These are phyloP conservation scores for Hypotaenidia philippensis DNA, from an alignment of 2,797 vertebrate genomes.

Conservation along the genomic window DNA sequence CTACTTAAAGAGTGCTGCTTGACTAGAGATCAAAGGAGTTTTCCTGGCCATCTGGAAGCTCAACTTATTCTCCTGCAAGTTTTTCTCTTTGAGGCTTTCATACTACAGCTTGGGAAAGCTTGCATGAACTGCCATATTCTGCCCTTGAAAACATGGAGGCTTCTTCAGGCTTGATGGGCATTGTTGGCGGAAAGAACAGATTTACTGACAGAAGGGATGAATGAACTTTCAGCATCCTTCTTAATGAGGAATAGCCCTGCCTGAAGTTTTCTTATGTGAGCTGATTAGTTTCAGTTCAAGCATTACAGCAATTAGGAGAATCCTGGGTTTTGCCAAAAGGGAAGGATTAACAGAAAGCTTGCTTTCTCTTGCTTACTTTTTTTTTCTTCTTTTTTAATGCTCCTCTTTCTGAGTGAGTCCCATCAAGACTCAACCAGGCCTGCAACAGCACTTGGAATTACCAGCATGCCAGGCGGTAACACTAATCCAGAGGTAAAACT, in stretches of 20 bases:
- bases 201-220: conserved; percentile 35
- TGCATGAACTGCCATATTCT: conserved; percentile 10
- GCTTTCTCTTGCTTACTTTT: neutral
- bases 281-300: conserved; percentile 6
- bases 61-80: neutral
- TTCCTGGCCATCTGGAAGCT: conserved; percentile 7
- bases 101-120: neutral
- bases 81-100: conserved; percentile 7
- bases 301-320: conserved; percentile 37
- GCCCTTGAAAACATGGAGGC: neutral
- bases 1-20: neutral
- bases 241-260: neutral
- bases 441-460: neutral
- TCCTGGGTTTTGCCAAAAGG: neutral
- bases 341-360: neutral
- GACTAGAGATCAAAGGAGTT: neutral
- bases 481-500: neutral
- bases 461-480: neutral
- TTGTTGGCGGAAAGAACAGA: conserved; percentile 7
- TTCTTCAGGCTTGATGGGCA: conserved; percentile 6
- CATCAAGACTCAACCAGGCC: neutral
- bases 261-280: neutral
- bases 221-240: conserved; percentile 38
- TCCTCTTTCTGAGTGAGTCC: neutral
- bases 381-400: neutral